Base-by-base conservation (phyloP, 2,888 invertebrate species). In the Axea sp. region DNA sequence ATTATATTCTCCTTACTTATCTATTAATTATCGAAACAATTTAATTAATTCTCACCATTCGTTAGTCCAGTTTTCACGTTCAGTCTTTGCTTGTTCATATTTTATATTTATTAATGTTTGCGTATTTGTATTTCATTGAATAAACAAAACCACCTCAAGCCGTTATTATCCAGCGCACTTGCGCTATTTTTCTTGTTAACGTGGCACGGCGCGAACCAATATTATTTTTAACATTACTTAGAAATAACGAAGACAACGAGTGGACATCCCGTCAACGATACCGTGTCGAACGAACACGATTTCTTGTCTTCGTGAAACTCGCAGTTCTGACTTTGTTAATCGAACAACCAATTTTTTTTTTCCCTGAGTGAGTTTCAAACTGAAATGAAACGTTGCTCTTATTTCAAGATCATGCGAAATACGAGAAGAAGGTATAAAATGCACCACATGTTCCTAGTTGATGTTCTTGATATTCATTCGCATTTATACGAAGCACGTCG, bases 11-110 rank as follows among this genome's bases (percentile, higher is more conserved):
- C 53, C 14, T 83, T 84, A 83, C 81, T 82, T 84, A 82, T 84
- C 83, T 80, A 86, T 87, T 87, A 87, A 86, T 87, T 86, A 84
- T 78, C 53, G 57, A 57, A 67, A 67, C 57, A 67, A 67, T 53
- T 11, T 12, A n/a, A n/a, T n/a, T n/a, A n/a, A n/a, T n/a, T n/a
- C n/a, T n/a, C n/a, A n/a, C n/a, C n/a, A n/a, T n/a, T n/a, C n/a
- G n/a, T n/a, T n/a, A n/a, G n/a, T n/a, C n/a, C n/a, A n/a, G n/a
- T n/a, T n/a, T n/a, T n/a, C n/a, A n/a, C n/a, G n/a, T n/a, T n/a
- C n/a, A n/a, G n/a, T n/a, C n/a, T n/a, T n/a, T n/a, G n/a, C n/a
- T n/a, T n/a, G n/a, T n/a, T n/a, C n/a, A n/a, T n/a, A n/a, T n/a
- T n/a, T n/a, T n/a, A n/a, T n/a, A n/a, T n/a, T n/a, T n/a, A n/a